Conservation (phyloP, 2,888 invertebrate species). For the Nysson spinosus region DNA sequence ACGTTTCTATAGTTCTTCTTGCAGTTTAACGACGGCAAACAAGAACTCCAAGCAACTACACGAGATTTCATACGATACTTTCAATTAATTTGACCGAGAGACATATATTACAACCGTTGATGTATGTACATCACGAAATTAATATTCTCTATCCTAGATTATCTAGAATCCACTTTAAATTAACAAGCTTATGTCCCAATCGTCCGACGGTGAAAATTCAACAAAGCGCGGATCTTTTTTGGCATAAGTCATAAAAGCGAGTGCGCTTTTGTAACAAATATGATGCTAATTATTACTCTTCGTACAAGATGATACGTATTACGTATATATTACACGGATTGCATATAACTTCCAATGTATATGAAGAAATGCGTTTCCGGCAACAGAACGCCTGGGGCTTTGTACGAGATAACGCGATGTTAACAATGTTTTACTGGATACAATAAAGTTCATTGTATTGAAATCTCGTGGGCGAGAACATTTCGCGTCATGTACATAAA, state of each 20-base stretch:
- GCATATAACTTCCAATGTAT: not conserved
- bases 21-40: not conserved
- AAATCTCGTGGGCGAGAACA: not conserved
- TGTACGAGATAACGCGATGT: not conserved
- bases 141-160: no score
- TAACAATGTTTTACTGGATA: conserved; percentile 16
- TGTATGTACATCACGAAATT: no score
- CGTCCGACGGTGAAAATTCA: no score
- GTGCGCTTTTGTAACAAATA: conserved; percentile 13
- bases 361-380: no score
- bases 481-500: not conserved
- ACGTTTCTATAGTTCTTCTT: conserved; percentile 1
- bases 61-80: no score
- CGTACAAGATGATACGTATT: conserved; percentile 5
- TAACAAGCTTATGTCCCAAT: no score
- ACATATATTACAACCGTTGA: no score
- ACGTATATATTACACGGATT: not conserved
- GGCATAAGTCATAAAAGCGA: conserved; percentile 25
- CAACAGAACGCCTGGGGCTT: no score
- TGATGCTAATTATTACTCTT: conserved; percentile 40
- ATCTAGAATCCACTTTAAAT: no score
- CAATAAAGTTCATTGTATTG: conserved; percentile 8
- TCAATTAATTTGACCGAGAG: no score
- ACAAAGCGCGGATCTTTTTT: conserved; percentile 35
- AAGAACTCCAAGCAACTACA: no score